Evolutionary conservation across 2,113 vertebrate species (phyloP).

Genomic region (Eudyptes chrysolophus): DNA sequence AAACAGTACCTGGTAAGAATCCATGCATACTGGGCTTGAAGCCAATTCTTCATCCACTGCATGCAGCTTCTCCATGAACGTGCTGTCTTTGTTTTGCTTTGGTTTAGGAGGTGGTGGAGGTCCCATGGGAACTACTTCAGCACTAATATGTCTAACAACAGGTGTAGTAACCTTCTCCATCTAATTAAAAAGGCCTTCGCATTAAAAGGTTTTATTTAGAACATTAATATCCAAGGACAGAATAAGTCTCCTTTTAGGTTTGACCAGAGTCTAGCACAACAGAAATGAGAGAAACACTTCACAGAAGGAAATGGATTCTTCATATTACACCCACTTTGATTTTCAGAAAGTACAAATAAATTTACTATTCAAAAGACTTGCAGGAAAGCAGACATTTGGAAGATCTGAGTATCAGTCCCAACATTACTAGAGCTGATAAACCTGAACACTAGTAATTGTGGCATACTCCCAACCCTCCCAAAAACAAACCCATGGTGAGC

Average conservation of each 20-base stretch:
- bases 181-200: constrained; percentile 40
- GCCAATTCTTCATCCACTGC: constrained; percentile 91
- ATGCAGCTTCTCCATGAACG: constrained; percentile 92
- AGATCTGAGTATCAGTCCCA: neutral
- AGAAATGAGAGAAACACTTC: neutral
- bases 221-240: neutral
- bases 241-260: neutral
- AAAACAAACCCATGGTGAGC: accelerated
- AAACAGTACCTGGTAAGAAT: constrained; percentile 81
- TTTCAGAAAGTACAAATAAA: neutral
- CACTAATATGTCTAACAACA: constrained; percentile 72
- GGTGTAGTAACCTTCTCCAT: constrained; percentile 28
- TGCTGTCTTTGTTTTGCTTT: constrained; percentile 77
- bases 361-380: neutral
- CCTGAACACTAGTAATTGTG: neutral
- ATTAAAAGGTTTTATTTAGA: constrained; percentile 1
- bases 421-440: neutral
- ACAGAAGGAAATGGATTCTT: neutral
- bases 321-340: neutral
- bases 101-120: constrained; percentile 84
- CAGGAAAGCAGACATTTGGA: neutral
- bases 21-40: constrained; percentile 80
- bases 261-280: neutral
- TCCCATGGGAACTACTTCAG: constrained; percentile 86
- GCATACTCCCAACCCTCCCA: neutral